Conservation (phyloP, 1,140 invertebrate species). For the Drosophila kurseongensis region DNA sequence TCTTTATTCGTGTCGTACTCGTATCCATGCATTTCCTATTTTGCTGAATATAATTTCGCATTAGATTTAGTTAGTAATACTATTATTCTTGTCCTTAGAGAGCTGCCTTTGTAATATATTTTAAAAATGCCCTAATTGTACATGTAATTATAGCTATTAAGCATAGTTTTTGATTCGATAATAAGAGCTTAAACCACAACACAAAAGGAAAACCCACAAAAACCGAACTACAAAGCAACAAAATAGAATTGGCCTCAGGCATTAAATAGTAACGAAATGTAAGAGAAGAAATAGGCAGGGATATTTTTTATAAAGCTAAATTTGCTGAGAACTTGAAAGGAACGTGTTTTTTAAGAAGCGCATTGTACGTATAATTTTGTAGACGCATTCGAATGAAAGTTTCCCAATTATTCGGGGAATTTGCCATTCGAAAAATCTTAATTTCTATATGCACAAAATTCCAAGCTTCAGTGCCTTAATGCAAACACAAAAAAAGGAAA, state of each 20-base stretch:
- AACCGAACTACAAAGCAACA: conserved; percentile 28
- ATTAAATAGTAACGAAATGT: conserved; percentile 40
- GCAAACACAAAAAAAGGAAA: conserved; percentile 48
- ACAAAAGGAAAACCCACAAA: conserved; percentile 24
- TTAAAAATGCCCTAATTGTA: conserved; percentile 73
- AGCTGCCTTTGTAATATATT: conserved; percentile 81
- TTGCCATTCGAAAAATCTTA: conserved; percentile 27
- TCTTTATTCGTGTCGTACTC: conserved; percentile 37
- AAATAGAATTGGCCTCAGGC: conserved; percentile 70
- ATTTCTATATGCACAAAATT: conserved; percentile 81
- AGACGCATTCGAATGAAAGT: conserved; percentile 37
- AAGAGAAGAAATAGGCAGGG: conserved; percentile 72
- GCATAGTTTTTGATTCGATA: conserved; percentile 42
- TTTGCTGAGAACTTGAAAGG: conserved; percentile 45
- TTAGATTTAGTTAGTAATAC: conserved; percentile 36
- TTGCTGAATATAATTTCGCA: conserved; percentile 59
- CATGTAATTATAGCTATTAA: conserved; percentile 51
- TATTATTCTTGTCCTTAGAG: conserved; percentile 43
- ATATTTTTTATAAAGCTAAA: conserved; percentile 76
- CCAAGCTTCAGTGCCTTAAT: conserved; percentile 82
- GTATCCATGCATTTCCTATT: conserved; percentile 60
- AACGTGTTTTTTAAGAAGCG: conserved; percentile 44
- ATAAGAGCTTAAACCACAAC: conserved; percentile 67
- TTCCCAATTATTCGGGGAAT: conserved; percentile 2
- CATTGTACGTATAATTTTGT: conserved; percentile 56